Base-by-base conservation (phyloP, 2,797 vertebrate genomes). In the Melanogrammus aeglefinus region DNA sequence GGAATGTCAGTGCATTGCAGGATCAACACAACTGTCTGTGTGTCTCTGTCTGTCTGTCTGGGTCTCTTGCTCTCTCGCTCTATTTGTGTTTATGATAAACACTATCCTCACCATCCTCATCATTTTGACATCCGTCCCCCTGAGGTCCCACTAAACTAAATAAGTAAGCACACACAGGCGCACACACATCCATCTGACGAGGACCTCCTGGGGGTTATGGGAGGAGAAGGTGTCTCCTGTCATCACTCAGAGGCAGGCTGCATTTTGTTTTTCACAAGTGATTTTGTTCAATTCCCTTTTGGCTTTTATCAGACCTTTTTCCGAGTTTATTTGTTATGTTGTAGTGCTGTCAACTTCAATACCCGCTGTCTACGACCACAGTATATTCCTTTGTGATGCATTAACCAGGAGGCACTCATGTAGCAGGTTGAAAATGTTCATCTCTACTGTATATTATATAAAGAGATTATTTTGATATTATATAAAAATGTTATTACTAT, bases 101-200 rank as follows among this genome's bases (percentile, higher is more conserved):
- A 44, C 41, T 44, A 44, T 44, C 41, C 41, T 44, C 41, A 44
- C 41, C 41, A 44, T 44, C 73, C 74, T 39, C 39, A 70, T 80
- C 86, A 84, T 87, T 88, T 85, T 88, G 89, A 89, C 80, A 38
- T 79, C 86, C 73, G 7, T 51, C 81, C 88, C 82, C 88, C 72
- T 21, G 80, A 72, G 70, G 8, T 29, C 24, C 12, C 24, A 72
- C 12, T 24, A 24, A 27, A 71, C n/a, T 33, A 24, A 13, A 31
- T 10, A 27, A 27, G 29, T 31, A 39, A 16, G 12, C 72, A n/a
- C 36, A 69, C 57, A 69, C 10, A 24, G 33, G 24, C 51, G 38
- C 31, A 41, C 66, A 29, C 8, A 41, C 6, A 18, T 14, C 13
- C 14, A 16, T 31, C n/a, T 33, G 66, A 70, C 36, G 8, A 75